Conservation (phyloP, 2,888 invertebrate genomes). For the Heliconius sara region DNA sequence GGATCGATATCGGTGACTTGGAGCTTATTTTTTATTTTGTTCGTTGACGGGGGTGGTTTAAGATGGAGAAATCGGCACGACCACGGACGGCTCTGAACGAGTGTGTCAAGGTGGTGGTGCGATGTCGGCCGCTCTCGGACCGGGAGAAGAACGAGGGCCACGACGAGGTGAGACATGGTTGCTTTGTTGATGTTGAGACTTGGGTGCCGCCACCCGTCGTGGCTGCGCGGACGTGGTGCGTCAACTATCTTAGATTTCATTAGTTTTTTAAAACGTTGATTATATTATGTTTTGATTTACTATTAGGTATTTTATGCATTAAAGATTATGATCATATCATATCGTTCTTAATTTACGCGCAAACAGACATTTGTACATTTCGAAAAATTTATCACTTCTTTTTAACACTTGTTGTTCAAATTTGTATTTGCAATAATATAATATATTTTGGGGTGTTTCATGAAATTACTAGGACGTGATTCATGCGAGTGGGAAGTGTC, state of each 20-base stretch:
- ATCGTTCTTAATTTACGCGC: neutral
- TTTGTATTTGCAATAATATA: slow-evolving; percentile 2
- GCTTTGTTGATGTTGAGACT: slow-evolving; percentile 54
- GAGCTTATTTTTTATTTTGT: slow-evolving; percentile 64
- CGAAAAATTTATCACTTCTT: neutral
- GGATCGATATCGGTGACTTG: slow-evolving; percentile 81
- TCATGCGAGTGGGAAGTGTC: slow-evolving; percentile 44
- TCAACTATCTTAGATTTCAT: slow-evolving; percentile 5
- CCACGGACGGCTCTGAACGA: slow-evolving; percentile 87
- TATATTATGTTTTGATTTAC: neutral
- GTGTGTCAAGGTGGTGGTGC: slow-evolving; percentile 97
- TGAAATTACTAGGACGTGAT: slow-evolving; percentile 38
- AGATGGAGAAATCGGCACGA: slow-evolving; percentile 80
- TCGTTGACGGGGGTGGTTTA: slow-evolving; percentile 61
- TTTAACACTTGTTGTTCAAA: neutral
- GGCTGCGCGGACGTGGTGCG: slow-evolving; percentile 59
- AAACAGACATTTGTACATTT: neutral
- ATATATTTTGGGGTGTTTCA: slow-evolving; percentile 20
- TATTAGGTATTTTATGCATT: neutral
- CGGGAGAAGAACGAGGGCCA: slow-evolving; percentile 91
- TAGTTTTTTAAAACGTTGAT: neutral
- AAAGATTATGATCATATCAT: neutral
- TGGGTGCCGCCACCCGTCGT: slow-evolving; percentile 43
- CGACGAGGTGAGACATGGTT: slow-evolving; percentile 79
- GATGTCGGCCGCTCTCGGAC: slow-evolving; percentile 97